Evolutionary conservation across 30 jellyfish, hydroid and myxozoan species (phyloP).

Genomic region (Rhopilema esculentum): DNA sequence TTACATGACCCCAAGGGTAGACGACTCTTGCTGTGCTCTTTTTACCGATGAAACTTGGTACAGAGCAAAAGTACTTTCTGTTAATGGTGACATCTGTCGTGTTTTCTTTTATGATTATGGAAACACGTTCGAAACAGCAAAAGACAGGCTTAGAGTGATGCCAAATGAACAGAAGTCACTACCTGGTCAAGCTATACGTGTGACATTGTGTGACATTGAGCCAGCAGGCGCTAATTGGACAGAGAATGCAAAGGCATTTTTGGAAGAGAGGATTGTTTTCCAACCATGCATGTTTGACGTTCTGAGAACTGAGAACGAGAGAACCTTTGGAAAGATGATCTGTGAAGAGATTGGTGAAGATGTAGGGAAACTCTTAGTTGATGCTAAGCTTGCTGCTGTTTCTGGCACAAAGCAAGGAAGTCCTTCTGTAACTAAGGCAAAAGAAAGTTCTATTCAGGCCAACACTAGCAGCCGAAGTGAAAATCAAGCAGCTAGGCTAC

Average conservation of each 20-base stretch:
- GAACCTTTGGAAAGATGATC: background rate
- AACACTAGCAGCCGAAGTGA: background rate
- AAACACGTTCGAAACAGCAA: conserved; percentile 56
- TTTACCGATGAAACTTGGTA: conserved; percentile 70
- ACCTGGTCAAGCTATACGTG: conserved; percentile 63
- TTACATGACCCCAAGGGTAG: conserved; percentile 5
- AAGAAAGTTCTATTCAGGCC: no score
- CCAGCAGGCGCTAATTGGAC: conserved; percentile 45
- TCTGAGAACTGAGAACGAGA: background rate
- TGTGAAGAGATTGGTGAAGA: background rate
- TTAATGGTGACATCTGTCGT: background rate
- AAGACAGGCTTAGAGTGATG: conserved; percentile 35
- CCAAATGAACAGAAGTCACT: conserved; percentile 58
- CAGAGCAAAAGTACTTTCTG: conserved; percentile 59
- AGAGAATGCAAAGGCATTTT: conserved; percentile 27
- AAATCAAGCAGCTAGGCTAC: background rate
- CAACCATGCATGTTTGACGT: conserved; percentile 28
- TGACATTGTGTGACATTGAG: conserved; percentile 10
- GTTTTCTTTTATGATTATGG: conserved; percentile 89
- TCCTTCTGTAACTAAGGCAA: background rate
- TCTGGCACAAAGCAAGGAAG: background rate
- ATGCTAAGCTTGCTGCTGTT: conserved; percentile 24
- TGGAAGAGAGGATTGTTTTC: conserved; percentile 28
- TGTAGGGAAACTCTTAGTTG: conserved; percentile 6
- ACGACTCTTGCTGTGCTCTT: conserved; percentile 61